Evolutionary conservation across 2,888 invertebrate genomes (phyloP), one percentile per base, ranked within the genome.

Genomic region (Napeogenes inachia): DNA sequence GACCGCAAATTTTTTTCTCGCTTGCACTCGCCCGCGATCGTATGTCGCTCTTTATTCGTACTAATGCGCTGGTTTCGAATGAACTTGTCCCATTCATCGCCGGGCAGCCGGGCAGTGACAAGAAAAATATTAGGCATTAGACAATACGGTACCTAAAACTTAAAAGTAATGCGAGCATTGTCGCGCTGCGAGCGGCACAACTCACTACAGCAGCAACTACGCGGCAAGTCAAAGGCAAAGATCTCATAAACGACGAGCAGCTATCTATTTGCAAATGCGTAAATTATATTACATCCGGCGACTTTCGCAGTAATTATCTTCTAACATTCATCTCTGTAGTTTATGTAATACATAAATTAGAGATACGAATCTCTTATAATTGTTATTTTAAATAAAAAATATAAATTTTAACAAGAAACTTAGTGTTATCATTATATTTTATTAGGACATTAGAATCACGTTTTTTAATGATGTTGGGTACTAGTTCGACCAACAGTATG

Each of bases 11-110:
- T 56, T 74, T 63, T 74, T 59, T 77, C 75, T 74, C 74, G 67
- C 79, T 70, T 67, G 62, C 69, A 65, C 64, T 54, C 65, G 61
- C 66, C 63, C 66, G 65, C 71, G 74, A 70, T 64, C 72, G 69
- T 81, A 65, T 67, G 59, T 63, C 67, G 54, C 50, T 66, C 64
- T 59, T 61, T 66, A 61, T 71, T 76, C 73, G 68, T 66, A 78
- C 78, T 67, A 66, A 60, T 67, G 67, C 70, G 77, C 79, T 78
- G 79, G 72, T 75, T 78, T 75, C 76, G 77, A 78, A 77, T 85
- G 82, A 84, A 84, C 84, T 82, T 83, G 84, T 75, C 81, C 84
- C 87, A 89, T 89, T 89, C 87, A 89, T 84, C 76, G 42, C 10
- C 42, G 42, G 42, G 8, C 42, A 12, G 84, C 71, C 73, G 76